Percentiles rank a stretch among this genome's conserved stretches.
Evolutionary conservation across 2,797 vertebrate genomes (phyloP).

Genomic region (Bucorvus abyssinicus): DNA sequence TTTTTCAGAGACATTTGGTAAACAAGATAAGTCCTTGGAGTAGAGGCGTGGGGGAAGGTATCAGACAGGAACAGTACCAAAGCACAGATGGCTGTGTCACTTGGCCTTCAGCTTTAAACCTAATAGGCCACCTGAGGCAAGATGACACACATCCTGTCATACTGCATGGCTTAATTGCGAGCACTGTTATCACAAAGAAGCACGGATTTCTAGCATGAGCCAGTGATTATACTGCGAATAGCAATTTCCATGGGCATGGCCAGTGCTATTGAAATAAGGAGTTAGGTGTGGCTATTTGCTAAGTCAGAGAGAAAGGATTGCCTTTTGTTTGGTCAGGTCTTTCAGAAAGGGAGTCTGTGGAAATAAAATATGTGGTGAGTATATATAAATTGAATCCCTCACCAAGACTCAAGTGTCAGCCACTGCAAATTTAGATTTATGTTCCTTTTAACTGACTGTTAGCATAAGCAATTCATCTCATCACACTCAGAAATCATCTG

Average conservation of each 20-base stretch:
- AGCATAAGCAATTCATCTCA: neutral
- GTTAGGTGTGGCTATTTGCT: neutral
- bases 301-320: neutral
- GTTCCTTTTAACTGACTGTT: neutral
- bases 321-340: neutral
- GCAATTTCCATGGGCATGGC: neutral
- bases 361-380: neutral
- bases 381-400: neutral
- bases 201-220: neutral
- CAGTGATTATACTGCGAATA: neutral
- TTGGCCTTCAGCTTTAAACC: slow-evolving; percentile 38
- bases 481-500: neutral
- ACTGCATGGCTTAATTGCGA: neutral
- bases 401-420: neutral
- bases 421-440: slow-evolving; percentile 48
- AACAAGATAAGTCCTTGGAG: slow-evolving; percentile 3
- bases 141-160: neutral
- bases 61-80: neutral
- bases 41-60: neutral
- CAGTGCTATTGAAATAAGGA: neutral
- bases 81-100: neutral
- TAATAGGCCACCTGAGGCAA: slow-evolving; percentile 11
- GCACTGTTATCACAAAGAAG: neutral
- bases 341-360: neutral
- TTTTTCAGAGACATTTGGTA: neutral